phyloP scores from a whole-genome alignment of 2,113 vertebrate genomes.

The Narcine bancroftii region DNA sequence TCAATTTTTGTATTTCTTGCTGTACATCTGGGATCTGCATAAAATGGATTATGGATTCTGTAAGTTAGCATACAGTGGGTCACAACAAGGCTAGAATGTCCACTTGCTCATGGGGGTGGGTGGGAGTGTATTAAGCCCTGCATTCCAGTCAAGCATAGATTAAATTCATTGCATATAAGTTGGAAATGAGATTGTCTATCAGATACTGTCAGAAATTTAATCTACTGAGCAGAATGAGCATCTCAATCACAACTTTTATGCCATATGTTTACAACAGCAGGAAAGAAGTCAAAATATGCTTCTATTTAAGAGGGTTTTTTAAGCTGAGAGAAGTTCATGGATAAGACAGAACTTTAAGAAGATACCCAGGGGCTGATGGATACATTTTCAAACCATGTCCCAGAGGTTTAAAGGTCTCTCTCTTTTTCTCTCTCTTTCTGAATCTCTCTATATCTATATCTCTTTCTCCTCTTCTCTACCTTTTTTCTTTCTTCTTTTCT shows the following conservation, averaged over 20 bases:
- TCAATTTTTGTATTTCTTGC: background rate
- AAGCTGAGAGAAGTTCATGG: background rate
- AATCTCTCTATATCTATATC: too few relatives aligned
- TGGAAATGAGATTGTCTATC: conserved; percentile 28
- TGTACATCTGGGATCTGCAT: background rate
- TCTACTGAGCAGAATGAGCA: conserved; percentile 9
- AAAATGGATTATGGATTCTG: background rate
- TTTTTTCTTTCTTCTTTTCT: too few relatives aligned
- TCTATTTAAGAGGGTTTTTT: background rate
- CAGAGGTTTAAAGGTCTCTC: background rate
- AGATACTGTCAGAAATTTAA: conserved; percentile 19
- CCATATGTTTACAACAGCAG: background rate
- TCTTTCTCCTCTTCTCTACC: too few relatives aligned
- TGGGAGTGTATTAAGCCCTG: background rate
- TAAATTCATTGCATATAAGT: conserved; percentile 27
- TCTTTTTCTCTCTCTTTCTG: too few relatives aligned
- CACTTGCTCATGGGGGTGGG: background rate
- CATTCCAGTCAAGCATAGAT: conserved; percentile 13
- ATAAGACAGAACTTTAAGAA: background rate
- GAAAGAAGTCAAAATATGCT: background rate
- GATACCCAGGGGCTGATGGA: background rate
- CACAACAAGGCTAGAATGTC: conserved; percentile 25
- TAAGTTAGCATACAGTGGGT: background rate
- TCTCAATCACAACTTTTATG: conserved; percentile 8
- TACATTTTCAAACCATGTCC: background rate